Evolutionary conservation across 1,140 invertebrate genomes (phyloP), one percentile per base, ranked within the genome.

Genomic region (Pararge aegeria): DNA sequence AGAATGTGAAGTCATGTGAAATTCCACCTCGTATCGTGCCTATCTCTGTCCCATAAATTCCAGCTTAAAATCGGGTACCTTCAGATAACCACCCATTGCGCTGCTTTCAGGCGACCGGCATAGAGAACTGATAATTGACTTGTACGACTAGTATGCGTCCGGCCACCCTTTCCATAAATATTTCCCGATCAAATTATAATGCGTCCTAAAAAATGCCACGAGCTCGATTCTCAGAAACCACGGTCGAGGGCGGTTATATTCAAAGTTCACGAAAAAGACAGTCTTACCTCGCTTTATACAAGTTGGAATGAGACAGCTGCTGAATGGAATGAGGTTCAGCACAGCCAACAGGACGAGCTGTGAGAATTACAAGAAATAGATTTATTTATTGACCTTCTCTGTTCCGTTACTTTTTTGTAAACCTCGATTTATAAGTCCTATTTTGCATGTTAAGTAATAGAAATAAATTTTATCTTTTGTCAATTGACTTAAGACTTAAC

Each of bases 171-270:
- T 89, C 86, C 78, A 87, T 87, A 89, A 89, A 89, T 87, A 89
- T 89, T 89, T 89, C 84, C 86, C 81, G 81, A 89, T 89, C 81
- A 87, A 89, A 89, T 89, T 89, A 87, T 87, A 86, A 85, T 87
- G 79, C 81, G 75, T 75, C 75, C 71, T 77, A 89, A 89, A 89
- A 89, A 87, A 83, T 86, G 75, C 83, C 77, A 83, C 73, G 73
- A 84, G 82, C 76, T 74, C 76, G 64, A 75, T 87, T 89, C 84
- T 80, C 55, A 69, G 86, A 89, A 83, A 71, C 70, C 55, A 59
- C 68, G 51, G 64, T 66, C 74, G 66, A 81, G 82, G 81, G 86
- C 83, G 83, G 86, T 86, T 82, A 70, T 63, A 83, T 81, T 79
- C 78, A 88, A 85, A 80, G 80, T 72, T 63, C 30, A 5, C 20